Conservation (phyloP, 2,797 vertebrate genomes). For the Eutrigla gurnardus region DNA sequence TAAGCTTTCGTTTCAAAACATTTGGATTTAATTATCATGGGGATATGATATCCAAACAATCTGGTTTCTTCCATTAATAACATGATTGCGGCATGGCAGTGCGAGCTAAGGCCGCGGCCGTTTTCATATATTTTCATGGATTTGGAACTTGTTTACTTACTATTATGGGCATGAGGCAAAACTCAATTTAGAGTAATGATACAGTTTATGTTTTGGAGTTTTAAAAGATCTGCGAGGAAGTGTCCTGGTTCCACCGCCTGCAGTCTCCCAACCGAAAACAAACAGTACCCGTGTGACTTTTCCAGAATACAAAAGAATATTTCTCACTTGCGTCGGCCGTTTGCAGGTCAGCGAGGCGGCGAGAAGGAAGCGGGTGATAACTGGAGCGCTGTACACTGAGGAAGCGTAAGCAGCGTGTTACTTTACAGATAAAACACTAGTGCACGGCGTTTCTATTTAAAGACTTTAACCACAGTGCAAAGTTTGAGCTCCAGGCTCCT, state of each 20-base stretch:
- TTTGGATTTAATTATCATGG: slow-evolving; percentile 84
- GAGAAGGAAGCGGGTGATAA: slow-evolving; percentile 69
- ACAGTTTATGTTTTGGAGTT: slow-evolving; percentile 68
- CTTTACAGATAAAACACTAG: slow-evolving; percentile 63
- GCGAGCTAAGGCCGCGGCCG: slow-evolving; percentile 55
- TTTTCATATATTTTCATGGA: slow-evolving; percentile 72
- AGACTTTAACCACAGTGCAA: slow-evolving; percentile 32
- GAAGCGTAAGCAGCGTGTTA: slow-evolving; percentile 63
- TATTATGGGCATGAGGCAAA: slow-evolving; percentile 73
- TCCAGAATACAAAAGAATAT: slow-evolving; percentile 24
- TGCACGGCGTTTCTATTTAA: slow-evolving; percentile 60
- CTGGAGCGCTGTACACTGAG: slow-evolving; percentile 42
- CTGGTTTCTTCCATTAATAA: slow-evolving; percentile 83
- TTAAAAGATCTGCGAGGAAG: slow-evolving; percentile 59
- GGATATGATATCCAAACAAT: slow-evolving; percentile 85
- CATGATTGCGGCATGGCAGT: slow-evolving; percentile 69
- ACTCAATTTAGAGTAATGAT: slow-evolving; percentile 69
- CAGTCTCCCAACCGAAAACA: slow-evolving; percentile 43
- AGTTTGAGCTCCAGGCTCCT: slow-evolving; percentile 22
- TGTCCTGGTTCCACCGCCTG: slow-evolving; percentile 46
- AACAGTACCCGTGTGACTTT: slow-evolving; percentile 59
- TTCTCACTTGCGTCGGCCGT: slow-evolving; percentile 4
- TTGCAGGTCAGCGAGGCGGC: slow-evolving; percentile 32
- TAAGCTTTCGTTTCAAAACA: slow-evolving; percentile 83
- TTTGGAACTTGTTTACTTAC: slow-evolving; percentile 70